These are phyloP conservation scores for Atherinomorus stipes DNA, from an alignment of 2,113 vertebrate genomes.

Conservation along the genomic window DNA sequence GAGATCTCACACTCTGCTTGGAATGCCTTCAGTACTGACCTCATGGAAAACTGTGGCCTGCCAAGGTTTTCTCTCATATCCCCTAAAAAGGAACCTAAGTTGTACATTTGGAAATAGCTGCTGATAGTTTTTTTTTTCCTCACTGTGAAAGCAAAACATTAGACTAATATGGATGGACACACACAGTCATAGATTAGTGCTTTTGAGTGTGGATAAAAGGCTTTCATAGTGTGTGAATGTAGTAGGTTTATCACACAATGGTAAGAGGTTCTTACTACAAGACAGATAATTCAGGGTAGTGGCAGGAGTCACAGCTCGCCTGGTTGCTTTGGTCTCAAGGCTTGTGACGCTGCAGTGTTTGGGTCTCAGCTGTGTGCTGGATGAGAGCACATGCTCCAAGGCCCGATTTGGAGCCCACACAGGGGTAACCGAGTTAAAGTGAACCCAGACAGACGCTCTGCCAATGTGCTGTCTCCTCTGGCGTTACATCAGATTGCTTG, in stretches of 20 bases:
- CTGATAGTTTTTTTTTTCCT: conserved; percentile 54
- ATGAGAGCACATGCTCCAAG: conserved; percentile 65
- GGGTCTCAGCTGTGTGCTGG: conserved; percentile 70
- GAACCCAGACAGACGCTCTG: conserved; percentile 67
- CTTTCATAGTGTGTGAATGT: conserved; percentile 1
- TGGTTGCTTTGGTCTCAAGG: conserved; percentile 37
- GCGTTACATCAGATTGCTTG: conserved; percentile 56
- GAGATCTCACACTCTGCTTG: conserved; percentile 72
- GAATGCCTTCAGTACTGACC: conserved; percentile 77
- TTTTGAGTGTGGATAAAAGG: conserved; percentile 29
- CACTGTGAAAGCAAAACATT: conserved; percentile 54
- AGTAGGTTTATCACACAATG: background rate
- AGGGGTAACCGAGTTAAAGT: conserved; percentile 73
- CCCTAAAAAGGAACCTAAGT: conserved; percentile 81
- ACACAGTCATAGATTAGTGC: conserved; percentile 30
- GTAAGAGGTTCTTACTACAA: conserved; percentile 21
- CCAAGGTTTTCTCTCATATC: conserved; percentile 78
- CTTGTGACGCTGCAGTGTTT: conserved; percentile 44
- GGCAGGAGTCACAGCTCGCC: conserved; percentile 24
- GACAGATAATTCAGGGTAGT: conserved; percentile 19
- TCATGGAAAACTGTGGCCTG: conserved; percentile 80
- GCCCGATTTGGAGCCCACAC: conserved; percentile 53
- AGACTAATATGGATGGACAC: conserved; percentile 6
- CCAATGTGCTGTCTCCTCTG: conserved; percentile 67
- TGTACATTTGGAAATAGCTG: conserved; percentile 65